Conservation (phyloP, 2,888 invertebrate species). For the Torymus tubicola region DNA sequence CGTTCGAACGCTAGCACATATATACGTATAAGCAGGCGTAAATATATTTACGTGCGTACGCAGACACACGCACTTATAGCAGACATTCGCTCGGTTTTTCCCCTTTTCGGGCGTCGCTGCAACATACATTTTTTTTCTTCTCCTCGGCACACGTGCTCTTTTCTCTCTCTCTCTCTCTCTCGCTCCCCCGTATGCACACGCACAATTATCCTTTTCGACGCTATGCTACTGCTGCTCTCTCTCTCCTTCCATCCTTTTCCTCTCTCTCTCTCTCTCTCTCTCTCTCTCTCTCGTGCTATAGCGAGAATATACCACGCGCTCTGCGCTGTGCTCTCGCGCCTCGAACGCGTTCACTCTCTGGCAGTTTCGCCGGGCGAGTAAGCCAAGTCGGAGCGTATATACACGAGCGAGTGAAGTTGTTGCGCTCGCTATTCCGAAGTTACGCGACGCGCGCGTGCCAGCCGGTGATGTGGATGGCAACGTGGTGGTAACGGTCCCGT, state of each 20-base stretch:
- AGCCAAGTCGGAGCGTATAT: too few relatives aligned
- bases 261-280: not conserved
- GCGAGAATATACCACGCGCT: not conserved
- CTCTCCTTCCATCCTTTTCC: constrained; percentile 12
- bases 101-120: not conserved
- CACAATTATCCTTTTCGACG: constrained; percentile 35
- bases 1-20: too few relatives aligned
- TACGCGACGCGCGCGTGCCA: too few relatives aligned
- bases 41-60: too few relatives aligned
- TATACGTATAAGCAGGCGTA: not conserved
- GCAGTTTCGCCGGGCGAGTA: too few relatives aligned
- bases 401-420: too few relatives aligned
- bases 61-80: not conserved
- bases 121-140: constrained; percentile 1
- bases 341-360: not conserved
- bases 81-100: not conserved
- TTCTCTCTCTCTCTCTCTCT: not conserved
- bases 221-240: not conserved
- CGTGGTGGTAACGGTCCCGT: too few relatives aligned
- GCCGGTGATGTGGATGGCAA: too few relatives aligned
- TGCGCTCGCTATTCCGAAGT: too few relatives aligned
- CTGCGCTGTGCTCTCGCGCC: not conserved
- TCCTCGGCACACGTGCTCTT: constrained; percentile 20
- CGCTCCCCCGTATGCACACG: not conserved
- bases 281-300: not conserved